Percentiles rank a stretch among this genome's conserved stretches.
Conservation (phyloP, 2,888 invertebrate genomes). For the Catocala sponsa region DNA sequence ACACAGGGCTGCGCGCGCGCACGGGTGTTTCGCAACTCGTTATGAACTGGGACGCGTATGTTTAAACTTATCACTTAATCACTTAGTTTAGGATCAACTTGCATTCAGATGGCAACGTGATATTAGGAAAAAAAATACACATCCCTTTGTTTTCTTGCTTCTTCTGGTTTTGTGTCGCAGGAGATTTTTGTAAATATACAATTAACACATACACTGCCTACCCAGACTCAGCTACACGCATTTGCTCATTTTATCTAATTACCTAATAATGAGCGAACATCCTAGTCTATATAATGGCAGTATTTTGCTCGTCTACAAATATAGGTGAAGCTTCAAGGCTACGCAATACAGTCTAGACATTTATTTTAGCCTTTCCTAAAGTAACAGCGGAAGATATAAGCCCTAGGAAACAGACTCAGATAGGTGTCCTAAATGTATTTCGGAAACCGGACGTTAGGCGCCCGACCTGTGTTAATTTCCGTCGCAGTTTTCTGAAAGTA, state of each 20-base stretch:
- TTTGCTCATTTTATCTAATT: too few species aligned
- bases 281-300: too few species aligned
- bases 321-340: not conserved
- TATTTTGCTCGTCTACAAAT: too few species aligned
- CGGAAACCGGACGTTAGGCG: slow-evolving; percentile 34
- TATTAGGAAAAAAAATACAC: too few species aligned
- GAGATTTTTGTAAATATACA: too few species aligned
- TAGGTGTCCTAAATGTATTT: slow-evolving; percentile 27
- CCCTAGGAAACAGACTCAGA: slow-evolving; percentile 26
- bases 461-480: not conserved
- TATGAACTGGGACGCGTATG: slow-evolving; percentile 45
- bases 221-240: too few species aligned
- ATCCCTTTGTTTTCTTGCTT: too few species aligned
- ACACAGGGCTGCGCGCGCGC: slow-evolving; percentile 23
- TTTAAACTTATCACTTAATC: slow-evolving; percentile 25
- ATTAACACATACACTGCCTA: too few species aligned
- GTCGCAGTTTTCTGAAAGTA: too few species aligned
- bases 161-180: too few species aligned
- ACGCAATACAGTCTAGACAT: not conserved
- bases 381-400: slow-evolving; percentile 25
- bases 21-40: slow-evolving; percentile 27
- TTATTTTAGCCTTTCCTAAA: not conserved
- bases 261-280: too few species aligned
- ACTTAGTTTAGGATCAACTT: slow-evolving; percentile 13
- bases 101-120: not conserved